phyloP scores from a whole-genome alignment of 1,140 invertebrate species.

The Meteorus sp. region DNA sequence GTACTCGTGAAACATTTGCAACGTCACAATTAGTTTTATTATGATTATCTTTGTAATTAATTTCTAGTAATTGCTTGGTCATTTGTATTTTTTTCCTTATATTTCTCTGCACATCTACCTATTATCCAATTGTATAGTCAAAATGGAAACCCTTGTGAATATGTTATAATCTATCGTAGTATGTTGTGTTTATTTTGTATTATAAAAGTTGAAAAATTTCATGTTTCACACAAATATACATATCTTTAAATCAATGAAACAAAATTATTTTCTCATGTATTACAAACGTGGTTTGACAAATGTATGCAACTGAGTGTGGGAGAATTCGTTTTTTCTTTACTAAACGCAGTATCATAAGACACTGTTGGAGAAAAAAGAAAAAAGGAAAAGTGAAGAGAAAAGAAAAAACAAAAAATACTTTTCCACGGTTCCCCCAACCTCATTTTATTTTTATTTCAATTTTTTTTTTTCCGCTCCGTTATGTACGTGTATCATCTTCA shows the following conservation, averaged over 20 bases:
- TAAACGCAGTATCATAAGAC: neutral
- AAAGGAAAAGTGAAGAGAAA: too few species aligned
- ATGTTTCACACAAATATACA: too few species aligned
- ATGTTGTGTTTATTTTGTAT: slow-evolving; percentile 47
- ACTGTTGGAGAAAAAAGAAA: neutral
- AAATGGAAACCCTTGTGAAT: slow-evolving; percentile 6
- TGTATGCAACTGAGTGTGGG: slow-evolving; percentile 18
- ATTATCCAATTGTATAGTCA: neutral
- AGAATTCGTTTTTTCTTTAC: slow-evolving; percentile 16
- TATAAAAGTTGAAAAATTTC: slow-evolving; percentile 37
- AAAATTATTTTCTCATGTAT: neutral
- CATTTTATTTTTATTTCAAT: slow-evolving; percentile 12
- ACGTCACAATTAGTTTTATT: slow-evolving; percentile 49
- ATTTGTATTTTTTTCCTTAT: slow-evolving; percentile 7
- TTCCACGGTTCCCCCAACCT: slow-evolving; percentile 9
- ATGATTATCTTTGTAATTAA: slow-evolving; percentile 9
- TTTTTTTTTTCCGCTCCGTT: slow-evolving; percentile 19
- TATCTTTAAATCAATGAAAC: too few species aligned
- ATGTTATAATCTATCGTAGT: slow-evolving; percentile 39
- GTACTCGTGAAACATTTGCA: slow-evolving; percentile 55
- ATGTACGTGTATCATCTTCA: too few species aligned
- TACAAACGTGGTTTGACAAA: neutral
- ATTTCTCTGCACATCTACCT: neutral
- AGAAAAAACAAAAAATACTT: slow-evolving; percentile 19
- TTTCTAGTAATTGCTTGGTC: slow-evolving; percentile 24